Conservation (phyloP, 2,888 invertebrate genomes). For the Aporophyla nigra region DNA sequence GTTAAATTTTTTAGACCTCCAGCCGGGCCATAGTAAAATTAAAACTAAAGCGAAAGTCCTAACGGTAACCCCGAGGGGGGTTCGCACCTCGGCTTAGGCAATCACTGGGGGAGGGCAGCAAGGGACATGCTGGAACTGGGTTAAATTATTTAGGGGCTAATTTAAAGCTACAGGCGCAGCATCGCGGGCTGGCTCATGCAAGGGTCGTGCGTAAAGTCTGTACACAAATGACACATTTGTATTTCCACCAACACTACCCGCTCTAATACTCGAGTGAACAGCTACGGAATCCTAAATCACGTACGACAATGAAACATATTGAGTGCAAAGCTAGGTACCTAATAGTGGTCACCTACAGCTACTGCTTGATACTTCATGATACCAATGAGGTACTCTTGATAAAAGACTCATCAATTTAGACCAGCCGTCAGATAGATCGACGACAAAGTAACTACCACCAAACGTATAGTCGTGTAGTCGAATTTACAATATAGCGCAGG, state of each 20-base stretch:
- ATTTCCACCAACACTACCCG: neutral
- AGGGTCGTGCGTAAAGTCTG: neutral
- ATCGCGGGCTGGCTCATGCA: too few relatives aligned
- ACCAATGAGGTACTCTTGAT: constrained; percentile 12
- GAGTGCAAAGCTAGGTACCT: neutral
- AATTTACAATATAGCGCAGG: neutral
- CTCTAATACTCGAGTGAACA: neutral
- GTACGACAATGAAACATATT: neutral
- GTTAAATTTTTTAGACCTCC: too few relatives aligned
- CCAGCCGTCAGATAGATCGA: neutral
- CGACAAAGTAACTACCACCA: neutral
- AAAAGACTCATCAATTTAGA: constrained; percentile 12
- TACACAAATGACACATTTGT: neutral
- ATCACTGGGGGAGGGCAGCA: too few relatives aligned
- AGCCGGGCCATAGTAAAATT: too few relatives aligned
- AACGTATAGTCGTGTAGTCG: too few relatives aligned
- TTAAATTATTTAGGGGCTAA: too few relatives aligned
- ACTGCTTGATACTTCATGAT: neutral
- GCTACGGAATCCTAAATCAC: neutral
- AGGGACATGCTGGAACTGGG: too few relatives aligned
- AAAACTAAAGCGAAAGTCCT: too few relatives aligned
- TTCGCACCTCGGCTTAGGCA: too few relatives aligned
- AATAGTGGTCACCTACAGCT: neutral
- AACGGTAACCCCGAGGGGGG: too few relatives aligned
- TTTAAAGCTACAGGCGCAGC: too few relatives aligned